A percentile compares a stretch with the other conserved stretches of the same genome.
These are phyloP conservation scores for Vanessa tameamea DNA, from an alignment of 1,140 invertebrate genomes.

Conservation along the genomic window DNA sequence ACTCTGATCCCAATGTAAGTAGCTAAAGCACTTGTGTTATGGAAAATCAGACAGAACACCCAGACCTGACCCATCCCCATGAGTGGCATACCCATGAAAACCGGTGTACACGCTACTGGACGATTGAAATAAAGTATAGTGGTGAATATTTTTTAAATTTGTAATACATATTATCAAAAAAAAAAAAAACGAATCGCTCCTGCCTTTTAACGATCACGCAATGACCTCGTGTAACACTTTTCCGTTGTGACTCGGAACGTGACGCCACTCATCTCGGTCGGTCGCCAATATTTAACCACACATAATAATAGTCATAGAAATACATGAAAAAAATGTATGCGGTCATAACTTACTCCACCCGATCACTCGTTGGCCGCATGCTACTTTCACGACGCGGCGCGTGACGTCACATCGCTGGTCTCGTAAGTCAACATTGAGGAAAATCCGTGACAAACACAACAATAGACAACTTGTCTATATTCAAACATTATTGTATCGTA, in stretches of 20 bases:
- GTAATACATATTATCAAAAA: background rate
- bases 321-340: background rate
- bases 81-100: too few species aligned
- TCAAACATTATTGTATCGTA: too few species aligned
- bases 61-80: too few species aligned
- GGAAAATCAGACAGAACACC: too few species aligned
- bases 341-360: conserved; percentile 17
- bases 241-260: background rate
- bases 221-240: background rate
- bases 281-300: background rate
- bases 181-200: background rate
- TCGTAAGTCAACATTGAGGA: background rate
- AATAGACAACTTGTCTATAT: too few species aligned
- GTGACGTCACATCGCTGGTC: background rate
- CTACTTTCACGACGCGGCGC: conserved; percentile 41
- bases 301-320: background rate
- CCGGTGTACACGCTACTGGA: too few species aligned
- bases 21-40: too few species aligned
- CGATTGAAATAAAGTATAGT: too few species aligned
- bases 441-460: background rate
- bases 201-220: too few species aligned
- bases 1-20: too few species aligned
- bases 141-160: too few species aligned
- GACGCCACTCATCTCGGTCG: background rate
- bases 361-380: conserved; percentile 49